Evolutionary conservation across 1,140 invertebrate species (phyloP).

Genomic region (Acromyrmex charruanus): DNA sequence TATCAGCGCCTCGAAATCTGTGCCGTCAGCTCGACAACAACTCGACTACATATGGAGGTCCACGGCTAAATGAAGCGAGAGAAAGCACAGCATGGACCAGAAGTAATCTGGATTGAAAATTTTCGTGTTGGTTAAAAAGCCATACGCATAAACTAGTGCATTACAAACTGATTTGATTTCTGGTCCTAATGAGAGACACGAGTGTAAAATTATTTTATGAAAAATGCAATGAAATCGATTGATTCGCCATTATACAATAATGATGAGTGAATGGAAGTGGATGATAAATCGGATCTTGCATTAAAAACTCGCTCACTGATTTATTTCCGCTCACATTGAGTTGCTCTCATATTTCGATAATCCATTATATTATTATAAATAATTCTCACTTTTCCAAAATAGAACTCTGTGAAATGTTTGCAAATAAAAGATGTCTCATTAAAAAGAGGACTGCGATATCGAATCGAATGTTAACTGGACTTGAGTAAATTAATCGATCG

Average conservation of each 20-base stretch:
- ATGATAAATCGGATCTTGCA: conserved; percentile 49
- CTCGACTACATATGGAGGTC: conserved; percentile 29
- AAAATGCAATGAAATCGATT: conserved; percentile 53
- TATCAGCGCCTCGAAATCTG: conserved; percentile 83
- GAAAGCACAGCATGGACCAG: conserved; percentile 35
- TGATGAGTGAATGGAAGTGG: conserved; percentile 48
- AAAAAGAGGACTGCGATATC: background rate
- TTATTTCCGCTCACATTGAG: conserved; percentile 27
- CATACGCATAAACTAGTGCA: background rate
- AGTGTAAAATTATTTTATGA: conserved; percentile 55
- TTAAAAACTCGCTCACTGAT: conserved; percentile 57
- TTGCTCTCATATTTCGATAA: conserved; percentile 49
- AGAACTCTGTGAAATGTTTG: conserved; percentile 6
- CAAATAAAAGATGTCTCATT: conserved; percentile 7
- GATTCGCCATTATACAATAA: conserved; percentile 53
- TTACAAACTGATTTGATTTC: conserved; percentile 26
- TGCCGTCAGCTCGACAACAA: conserved; percentile 80
- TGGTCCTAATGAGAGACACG: conserved; percentile 20
- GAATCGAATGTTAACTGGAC: background rate
- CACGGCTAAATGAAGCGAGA: conserved; percentile 46
- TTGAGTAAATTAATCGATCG: conserved; percentile 6
- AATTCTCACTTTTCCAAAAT: conserved; percentile 21
- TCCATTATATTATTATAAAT: conserved; percentile 54
- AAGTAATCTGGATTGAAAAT: background rate
- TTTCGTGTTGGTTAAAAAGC: background rate